A percentile compares a stretch with the other conserved stretches of the same genome.
phyloP scores from a whole-genome alignment of 2,797 vertebrate species.

The Anomalospiza imberbis region DNA sequence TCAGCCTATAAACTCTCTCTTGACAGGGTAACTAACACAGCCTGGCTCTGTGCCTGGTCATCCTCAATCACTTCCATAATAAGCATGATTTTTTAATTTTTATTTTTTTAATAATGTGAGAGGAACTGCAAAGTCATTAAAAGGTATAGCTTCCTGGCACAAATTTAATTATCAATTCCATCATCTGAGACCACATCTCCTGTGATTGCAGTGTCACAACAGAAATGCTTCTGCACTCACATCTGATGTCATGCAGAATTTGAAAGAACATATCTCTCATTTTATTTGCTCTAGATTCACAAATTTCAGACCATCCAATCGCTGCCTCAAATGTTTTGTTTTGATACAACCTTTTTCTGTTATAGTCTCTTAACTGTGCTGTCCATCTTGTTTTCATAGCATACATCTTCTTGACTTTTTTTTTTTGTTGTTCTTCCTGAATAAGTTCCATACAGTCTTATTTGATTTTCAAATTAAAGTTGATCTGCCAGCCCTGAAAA shows the following conservation, averaged over 20 bases:
- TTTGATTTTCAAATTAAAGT: background rate
- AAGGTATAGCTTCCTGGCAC: slow-evolving; percentile 3
- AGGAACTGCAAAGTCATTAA: background rate
- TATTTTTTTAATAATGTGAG: background rate
- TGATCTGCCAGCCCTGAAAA: background rate
- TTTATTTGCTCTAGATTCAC: background rate
- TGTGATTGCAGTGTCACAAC: background rate
- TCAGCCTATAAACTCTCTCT: background rate
- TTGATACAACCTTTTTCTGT: background rate
- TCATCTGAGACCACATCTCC: background rate
- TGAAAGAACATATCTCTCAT: background rate
- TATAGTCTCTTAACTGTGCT: background rate
- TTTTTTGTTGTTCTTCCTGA: background rate
- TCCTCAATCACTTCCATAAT: background rate
- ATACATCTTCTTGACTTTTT: background rate
- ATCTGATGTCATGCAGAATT: background rate
- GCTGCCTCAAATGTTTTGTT: background rate
- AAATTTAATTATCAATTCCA: background rate
- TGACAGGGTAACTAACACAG: background rate
- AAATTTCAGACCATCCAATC: background rate
- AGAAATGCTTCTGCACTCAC: background rate
- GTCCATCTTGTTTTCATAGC: background rate
- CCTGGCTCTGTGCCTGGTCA: background rate
- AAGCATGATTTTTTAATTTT: background rate
- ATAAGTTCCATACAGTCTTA: background rate